phyloP scores from a whole-genome alignment of 2,797 vertebrate genomes.

The Heliangelus exortis region DNA sequence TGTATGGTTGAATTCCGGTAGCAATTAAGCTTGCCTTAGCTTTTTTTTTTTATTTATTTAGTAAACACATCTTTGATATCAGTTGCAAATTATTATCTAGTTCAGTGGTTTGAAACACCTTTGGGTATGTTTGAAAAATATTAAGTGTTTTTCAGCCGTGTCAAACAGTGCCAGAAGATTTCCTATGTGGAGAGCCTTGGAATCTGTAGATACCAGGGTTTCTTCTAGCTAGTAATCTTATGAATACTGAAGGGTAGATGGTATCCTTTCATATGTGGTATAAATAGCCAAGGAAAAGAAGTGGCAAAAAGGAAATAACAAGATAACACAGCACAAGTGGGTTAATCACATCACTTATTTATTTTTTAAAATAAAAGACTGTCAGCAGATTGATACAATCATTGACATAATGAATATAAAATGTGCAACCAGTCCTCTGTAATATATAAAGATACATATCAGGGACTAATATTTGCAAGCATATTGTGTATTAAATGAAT shows the following conservation, averaged over 20 bases:
- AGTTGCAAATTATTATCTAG: conserved; percentile 69
- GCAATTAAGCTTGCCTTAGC: conserved; percentile 62
- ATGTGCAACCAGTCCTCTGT: background rate
- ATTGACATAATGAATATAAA: background rate
- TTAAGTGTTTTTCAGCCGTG: conserved; percentile 50
- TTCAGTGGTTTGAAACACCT: conserved; percentile 73
- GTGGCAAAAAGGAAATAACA: background rate
- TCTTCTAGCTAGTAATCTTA: background rate
- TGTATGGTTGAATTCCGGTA: conserved; percentile 53
- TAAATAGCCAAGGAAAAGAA: conserved; percentile 31
- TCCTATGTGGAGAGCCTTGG: background rate
- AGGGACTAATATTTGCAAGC: background rate
- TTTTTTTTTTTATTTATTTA: conserved; percentile 67
- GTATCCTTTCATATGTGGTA: conserved; percentile 1
- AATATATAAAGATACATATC: background rate
- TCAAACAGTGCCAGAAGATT: conserved; percentile 1
- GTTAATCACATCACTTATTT: background rate
- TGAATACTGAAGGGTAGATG: conserved; percentile 10
- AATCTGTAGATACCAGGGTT: background rate
- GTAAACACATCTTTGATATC: conserved; percentile 64
- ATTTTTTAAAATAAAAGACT: conserved; percentile 26
- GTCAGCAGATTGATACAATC: background rate
- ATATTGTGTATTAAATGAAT: background rate
- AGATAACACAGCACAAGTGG: conserved; percentile 4
- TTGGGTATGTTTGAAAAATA: conserved; percentile 52